A percentile compares a stretch with the other conserved stretches of the same genome.
Evolutionary conservation across 92 coral and sea anemone genomes (phyloP).

Genomic region (Zoanthus sociatus): DNA sequence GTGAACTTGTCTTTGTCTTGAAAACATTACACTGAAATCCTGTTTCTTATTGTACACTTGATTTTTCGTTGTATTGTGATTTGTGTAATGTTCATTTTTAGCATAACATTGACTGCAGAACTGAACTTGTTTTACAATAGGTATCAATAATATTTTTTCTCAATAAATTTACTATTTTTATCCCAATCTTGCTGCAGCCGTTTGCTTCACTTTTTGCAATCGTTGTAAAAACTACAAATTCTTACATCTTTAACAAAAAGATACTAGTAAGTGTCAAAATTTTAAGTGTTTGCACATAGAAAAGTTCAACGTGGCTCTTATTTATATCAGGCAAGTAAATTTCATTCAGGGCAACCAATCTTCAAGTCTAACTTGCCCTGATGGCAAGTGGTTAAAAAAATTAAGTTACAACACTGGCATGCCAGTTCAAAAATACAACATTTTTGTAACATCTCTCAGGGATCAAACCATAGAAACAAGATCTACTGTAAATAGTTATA

Average conservation of each 20-base stretch:
- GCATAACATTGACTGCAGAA: conserved; percentile 11
- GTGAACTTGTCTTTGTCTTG: conserved; percentile 2
- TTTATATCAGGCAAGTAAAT: too few species aligned
- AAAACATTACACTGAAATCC: conserved; percentile 29
- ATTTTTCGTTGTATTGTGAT: conserved; percentile 20
- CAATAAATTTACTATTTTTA: not conserved
- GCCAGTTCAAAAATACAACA: conserved; percentile 37
- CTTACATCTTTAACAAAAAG: too few species aligned
- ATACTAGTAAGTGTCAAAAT: not conserved
- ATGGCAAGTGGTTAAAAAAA: not conserved
- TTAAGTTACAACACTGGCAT: not conserved
- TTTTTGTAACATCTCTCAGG: conserved; percentile 33
- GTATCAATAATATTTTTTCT: conserved; percentile 20
- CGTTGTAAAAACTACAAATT: too few species aligned
- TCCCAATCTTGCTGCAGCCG: too few species aligned
- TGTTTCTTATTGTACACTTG: not conserved
- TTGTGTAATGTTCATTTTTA: conserved; percentile 30
- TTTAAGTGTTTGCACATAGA: too few species aligned
- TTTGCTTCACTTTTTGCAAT: too few species aligned
- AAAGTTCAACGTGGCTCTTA: too few species aligned
- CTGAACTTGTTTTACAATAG: not conserved
- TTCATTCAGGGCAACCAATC: too few species aligned
- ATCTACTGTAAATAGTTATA: conserved; percentile 20
- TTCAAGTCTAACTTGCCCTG: too few species aligned
- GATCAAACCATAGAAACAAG: conserved; percentile 46